Conservation (phyloP, 2,797 vertebrate genomes). For the Karalla daura region DNA sequence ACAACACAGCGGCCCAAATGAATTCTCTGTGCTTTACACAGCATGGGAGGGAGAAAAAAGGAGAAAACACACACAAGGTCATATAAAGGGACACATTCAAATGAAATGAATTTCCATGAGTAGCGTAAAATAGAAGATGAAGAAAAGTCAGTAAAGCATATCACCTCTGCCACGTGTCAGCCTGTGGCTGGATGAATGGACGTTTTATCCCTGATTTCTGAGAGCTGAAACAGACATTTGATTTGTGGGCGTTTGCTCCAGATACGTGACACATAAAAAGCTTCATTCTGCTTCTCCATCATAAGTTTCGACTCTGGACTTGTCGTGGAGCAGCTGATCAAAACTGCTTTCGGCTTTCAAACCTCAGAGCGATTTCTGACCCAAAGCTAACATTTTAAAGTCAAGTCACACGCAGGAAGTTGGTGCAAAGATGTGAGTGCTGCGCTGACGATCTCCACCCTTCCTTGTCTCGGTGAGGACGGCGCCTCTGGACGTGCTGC, state of each 20-base stretch:
- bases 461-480: not conserved
- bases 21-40: not conserved
- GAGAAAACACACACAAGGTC: not conserved
- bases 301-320: no score
- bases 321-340: not conserved
- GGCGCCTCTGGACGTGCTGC: not conserved
- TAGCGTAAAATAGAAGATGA: not conserved
- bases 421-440: not conserved
- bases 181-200: no score
- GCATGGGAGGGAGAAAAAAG: no score
- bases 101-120: not conserved
- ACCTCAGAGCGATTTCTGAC: not conserved
- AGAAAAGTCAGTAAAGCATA: not conserved
- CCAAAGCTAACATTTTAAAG: not conserved
- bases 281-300: no score
- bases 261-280: not conserved
- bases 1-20: not conserved
- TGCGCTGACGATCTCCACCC: not conserved
- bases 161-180: no score
- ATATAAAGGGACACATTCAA: not conserved
- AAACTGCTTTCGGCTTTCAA: not conserved
- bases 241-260: not conserved
- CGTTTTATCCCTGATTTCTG: no score
- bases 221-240: no score
- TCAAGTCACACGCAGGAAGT: not conserved